Evolutionary conservation across 1,140 invertebrate genomes (phyloP), one percentile per base, ranked within the genome.

Genomic region (Chymomyza costata): DNA sequence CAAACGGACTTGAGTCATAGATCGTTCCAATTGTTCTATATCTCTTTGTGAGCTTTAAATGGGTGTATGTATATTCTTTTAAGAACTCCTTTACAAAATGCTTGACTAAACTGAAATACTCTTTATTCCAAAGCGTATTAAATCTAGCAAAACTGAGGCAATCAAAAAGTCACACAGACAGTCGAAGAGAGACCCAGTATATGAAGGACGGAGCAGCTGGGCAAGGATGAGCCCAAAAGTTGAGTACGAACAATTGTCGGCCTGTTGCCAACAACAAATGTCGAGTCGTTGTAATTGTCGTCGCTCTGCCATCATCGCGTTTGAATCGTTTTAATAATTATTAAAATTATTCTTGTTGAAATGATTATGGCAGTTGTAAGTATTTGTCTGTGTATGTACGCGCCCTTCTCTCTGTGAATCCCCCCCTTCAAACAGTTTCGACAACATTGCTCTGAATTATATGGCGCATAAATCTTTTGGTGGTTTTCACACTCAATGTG

Each of bases 321-420:
- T 49, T 45, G 58, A 67, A 64, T 66, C 48, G 62, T 67, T 80
- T 73, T 80, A 80, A 80, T 80, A 80, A 80, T 80, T 80, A 80
- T 80, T 80, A 80, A 73, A 80, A 80, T 80, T 80, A 80, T 80
- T 80, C 73, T 80, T 80, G 73, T 80, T 80, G 73, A 80, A 80
- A 80, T 80, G 67, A 80, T 80, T 80, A 80, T 80, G 67, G 73
- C 67, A 59, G 49, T 73, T 80, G 73, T 80, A 80, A 80, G 73
- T 71, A 67, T 76, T 62, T 61, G 47, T 53, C 63, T n/a, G n/a
- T n/a, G n/a, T n/a, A n/a, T n/a, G n/a, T 51, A 32, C 44, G 31
- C 39, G 7, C 45, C 34, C 44, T 21, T 14, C 34, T 10, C 41
- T 18, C 30, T 21, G n/a, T n/a, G n/a, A n/a, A n/a, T 19, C 7